Conservation (phyloP, 2,113 vertebrate genomes). For the Bolborhynchus lineola region DNA sequence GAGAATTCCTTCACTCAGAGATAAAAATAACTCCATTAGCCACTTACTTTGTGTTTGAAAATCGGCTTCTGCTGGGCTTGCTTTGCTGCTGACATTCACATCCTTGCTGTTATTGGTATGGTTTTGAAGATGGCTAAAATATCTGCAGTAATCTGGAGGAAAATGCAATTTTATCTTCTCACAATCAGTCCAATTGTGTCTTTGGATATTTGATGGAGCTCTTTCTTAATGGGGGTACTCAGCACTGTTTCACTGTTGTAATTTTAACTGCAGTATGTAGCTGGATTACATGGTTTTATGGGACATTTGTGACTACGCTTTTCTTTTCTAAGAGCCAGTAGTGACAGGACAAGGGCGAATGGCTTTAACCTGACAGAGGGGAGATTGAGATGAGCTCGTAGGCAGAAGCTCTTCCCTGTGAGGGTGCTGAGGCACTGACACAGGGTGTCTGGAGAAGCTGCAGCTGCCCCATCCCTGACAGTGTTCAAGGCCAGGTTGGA, state of each 20-base stretch:
- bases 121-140: neutral
- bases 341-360: neutral
- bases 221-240: neutral
- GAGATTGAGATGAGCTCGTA: neutral
- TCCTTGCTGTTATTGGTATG: fast-evolving
- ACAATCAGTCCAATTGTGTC: neutral
- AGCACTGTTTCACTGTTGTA: fast-evolving
- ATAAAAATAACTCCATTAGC: neutral
- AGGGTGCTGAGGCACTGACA: neutral
- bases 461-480: neutral
- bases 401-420: neutral
- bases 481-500: neutral
- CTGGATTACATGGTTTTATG: neutral
- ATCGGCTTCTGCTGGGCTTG: fast-evolving
- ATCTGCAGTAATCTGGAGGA: fast-evolving
- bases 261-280: neutral
- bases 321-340: neutral
- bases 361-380: neutral
- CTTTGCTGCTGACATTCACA: neutral
- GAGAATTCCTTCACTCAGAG: neutral
- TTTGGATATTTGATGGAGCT: neutral
- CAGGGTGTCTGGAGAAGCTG: neutral
- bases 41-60: neutral
- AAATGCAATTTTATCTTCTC: fast-evolving
- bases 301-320: neutral